Evolutionary conservation across 2,113 vertebrate species (phyloP), one percentile per base, ranked within the genome.

Genomic region (human): DNA sequence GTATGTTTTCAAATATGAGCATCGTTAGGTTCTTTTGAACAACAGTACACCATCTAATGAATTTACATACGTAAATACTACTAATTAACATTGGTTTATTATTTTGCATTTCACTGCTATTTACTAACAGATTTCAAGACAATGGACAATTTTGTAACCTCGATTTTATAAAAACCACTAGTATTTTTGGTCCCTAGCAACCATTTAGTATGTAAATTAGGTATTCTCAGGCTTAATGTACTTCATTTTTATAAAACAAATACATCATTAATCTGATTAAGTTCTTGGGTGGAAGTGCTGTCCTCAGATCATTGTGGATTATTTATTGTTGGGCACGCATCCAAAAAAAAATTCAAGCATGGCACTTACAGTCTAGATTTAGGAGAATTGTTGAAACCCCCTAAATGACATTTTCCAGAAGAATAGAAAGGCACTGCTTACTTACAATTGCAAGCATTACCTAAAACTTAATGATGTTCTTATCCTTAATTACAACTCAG

Each of bases 241-340:
- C 99, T 99, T 99, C 98, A 99, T 99, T 99, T 99, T 99, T 99
- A 99, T 99, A 99, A 99, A 99, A 99, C 99, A 99, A 99, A 99
- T 99, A 99, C 98, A 99, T 99, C 98, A 99, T 99, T 99, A 99
- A 99, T 99, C 99, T 99, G 99, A 99, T 99, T 99, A 99, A 99
- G 98, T 98, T 99, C 98, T 99, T 99, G 98, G 98, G 99, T 96
- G 98, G 97, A 98, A 99, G 98, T 98, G 97, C 98, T 98, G 97
- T 98, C 98, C 98, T 98, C 98, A 99, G 99, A 99, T 99, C 99
- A 98, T 98, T 98, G 98, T 98, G 98, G 98, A 98, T 99, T 97
- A 98, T 98, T 99, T 98, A 98, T 99, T 99, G 97, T 98, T 98
- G 98, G 98, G 98, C 98, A 98, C 92, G 90, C 94, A 97, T 99